Evolutionary conservation across 2,113 vertebrate species (phyloP).

Genomic region (Entelurus aequoreus): DNA sequence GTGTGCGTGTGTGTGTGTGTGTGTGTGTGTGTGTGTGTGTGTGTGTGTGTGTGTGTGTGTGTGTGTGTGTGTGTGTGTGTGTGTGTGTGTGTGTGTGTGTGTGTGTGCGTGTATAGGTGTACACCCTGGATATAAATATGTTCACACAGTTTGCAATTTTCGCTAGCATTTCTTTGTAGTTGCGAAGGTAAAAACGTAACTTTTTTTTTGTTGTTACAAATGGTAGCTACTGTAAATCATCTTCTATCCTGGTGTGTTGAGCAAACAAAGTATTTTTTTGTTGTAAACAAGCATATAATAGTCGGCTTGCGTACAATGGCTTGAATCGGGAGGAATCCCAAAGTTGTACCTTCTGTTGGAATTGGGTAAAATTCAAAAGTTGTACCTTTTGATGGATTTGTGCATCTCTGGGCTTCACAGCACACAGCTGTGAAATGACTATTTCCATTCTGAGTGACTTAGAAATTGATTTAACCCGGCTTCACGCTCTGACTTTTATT

Average conservation of each 20-base stretch:
- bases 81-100: too few species aligned
- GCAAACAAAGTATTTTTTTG: conserved; percentile 17
- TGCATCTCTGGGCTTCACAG: conserved; percentile 26
- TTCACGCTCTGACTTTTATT: conserved; percentile 31
- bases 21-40: too few species aligned
- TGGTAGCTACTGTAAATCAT: conserved; percentile 23
- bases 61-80: too few species aligned
- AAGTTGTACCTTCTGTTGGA: conserved; percentile 14
- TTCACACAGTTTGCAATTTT: conserved; percentile 4
- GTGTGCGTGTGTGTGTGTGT: too few species aligned
- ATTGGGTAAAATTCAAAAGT: conserved; percentile 13
- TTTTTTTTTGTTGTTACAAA: conserved; percentile 15
- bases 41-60: too few species aligned
- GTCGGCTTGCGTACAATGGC: background rate
- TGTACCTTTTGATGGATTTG: conserved; percentile 12
- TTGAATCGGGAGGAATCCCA: conserved; percentile 22
- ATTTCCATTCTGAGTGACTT: conserved; percentile 41
- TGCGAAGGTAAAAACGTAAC: conserved; percentile 9
- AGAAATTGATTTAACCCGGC: conserved; percentile 35
- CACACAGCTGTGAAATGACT: conserved; percentile 29
- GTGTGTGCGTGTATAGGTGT: background rate
- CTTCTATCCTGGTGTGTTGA: conserved; percentile 19
- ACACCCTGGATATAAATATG: background rate
- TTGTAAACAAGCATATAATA: conserved; percentile 1
- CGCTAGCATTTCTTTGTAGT: conserved; percentile 15